Conservation (phyloP, 2,113 vertebrate species). For the Epinephelus moara region DNA sequence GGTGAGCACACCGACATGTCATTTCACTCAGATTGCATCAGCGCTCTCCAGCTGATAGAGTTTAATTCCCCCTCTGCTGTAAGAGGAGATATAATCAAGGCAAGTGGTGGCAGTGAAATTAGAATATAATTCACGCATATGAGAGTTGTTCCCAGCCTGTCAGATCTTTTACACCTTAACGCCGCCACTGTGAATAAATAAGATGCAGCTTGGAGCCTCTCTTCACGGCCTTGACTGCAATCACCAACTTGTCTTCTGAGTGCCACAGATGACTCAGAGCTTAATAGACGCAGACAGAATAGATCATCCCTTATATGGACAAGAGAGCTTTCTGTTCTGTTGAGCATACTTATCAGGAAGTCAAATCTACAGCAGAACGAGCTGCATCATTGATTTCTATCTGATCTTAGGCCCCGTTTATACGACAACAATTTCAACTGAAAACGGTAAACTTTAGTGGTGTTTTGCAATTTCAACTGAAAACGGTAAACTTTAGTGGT, state of each 20-base stretch:
- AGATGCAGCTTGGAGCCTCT: conserved; percentile 14
- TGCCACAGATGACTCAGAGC: conserved; percentile 23
- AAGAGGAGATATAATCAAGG: conserved; percentile 53
- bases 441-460: too few species aligned
- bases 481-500: too few species aligned
- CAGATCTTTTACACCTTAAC: conserved; percentile 27
- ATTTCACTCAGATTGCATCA: conserved; percentile 50
- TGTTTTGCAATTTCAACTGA: too few species aligned
- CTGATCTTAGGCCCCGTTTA: neutral
- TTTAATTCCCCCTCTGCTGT: conserved; percentile 42
- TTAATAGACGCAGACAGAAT: conserved; percentile 24
- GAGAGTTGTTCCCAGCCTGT: conserved; percentile 45
- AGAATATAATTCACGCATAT: conserved; percentile 56
- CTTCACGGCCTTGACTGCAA: conserved; percentile 14
- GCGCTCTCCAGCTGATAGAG: conserved; percentile 32
- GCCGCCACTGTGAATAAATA: conserved; percentile 37
- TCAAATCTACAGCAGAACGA: conserved; percentile 18
- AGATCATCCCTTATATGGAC: conserved; percentile 3
- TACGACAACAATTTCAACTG: too few species aligned
- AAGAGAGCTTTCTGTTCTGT: neutral
- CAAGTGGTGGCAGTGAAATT: conserved; percentile 48
- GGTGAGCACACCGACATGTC: conserved; percentile 32
- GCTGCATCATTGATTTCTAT: neutral
- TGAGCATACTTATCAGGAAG: conserved; percentile 3
- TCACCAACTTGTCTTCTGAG: conserved; percentile 33